phyloP scores from a whole-genome alignment of 2,797 vertebrate genomes.

The Columba guinea region DNA sequence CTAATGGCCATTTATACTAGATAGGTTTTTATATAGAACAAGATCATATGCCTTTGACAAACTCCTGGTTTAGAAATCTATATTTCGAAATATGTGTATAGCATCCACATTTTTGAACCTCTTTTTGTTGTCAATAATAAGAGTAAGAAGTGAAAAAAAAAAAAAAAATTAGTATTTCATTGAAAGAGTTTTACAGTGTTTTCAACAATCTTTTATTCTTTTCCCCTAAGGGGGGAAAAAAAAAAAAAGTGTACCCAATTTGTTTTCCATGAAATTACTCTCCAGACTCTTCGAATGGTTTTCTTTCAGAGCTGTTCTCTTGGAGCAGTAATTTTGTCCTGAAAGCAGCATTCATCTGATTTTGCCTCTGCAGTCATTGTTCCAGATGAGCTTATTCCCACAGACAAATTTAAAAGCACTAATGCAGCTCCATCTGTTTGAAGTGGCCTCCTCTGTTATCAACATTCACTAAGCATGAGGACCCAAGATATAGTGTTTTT shows the following conservation, averaged over 20 bases:
- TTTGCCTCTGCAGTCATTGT: constrained; percentile 45
- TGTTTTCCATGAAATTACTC: constrained; percentile 68
- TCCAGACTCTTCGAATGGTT: constrained; percentile 56
- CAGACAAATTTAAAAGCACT: constrained; percentile 69
- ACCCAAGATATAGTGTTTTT: not conserved
- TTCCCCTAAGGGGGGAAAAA: not conserved
- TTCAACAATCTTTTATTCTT: not conserved
- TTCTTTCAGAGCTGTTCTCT: constrained; percentile 55
- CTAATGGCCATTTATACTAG: not conserved
- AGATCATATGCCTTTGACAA: not conserved
- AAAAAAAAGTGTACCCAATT: not conserved
- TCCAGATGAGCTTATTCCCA: constrained; percentile 57
- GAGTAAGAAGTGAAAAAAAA: not conserved
- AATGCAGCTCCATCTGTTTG: constrained; percentile 62
- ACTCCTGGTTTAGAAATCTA: not conserved
- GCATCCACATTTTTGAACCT: not conserved
- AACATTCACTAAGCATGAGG: not conserved
- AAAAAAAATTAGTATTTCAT: not conserved
- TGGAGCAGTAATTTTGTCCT: constrained; percentile 65
- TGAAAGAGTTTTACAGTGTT: not conserved
- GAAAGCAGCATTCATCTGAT: constrained; percentile 69
- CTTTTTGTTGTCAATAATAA: not conserved
- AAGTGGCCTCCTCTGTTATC: constrained; percentile 50
- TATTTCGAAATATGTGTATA: not conserved
- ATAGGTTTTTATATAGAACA: not conserved